A percentile compares a stretch with the other conserved stretches of the same genome.
Conservation (phyloP, 2,888 invertebrate species). For the Cheilosia vernalis region DNA sequence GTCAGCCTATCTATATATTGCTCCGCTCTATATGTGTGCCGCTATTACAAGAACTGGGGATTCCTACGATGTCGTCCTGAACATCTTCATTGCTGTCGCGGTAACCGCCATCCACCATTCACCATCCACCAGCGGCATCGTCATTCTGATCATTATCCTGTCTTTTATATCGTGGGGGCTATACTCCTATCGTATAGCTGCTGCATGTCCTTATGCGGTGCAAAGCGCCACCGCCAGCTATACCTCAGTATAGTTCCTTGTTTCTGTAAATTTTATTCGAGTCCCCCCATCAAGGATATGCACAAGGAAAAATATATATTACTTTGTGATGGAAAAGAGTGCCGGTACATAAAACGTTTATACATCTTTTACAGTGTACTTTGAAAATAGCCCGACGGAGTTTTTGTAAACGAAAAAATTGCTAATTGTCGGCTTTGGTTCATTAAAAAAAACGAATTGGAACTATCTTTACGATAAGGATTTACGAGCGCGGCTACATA, state of each 20-base stretch:
- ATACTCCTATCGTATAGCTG: not conserved
- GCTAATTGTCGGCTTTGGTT: slow-evolving; percentile 33
- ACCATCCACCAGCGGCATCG: slow-evolving; percentile 24
- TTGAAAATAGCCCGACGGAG: slow-evolving; percentile 38
- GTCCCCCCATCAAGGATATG: slow-evolving; percentile 56
- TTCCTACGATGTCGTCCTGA: slow-evolving; percentile 46
- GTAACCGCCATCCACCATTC: slow-evolving; percentile 3
- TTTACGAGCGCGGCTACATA: slow-evolving; percentile 7
- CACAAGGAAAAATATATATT: slow-evolving; percentile 50
- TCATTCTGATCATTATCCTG: slow-evolving; percentile 53
- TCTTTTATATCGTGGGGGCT: slow-evolving; percentile 6
- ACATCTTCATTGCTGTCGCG: slow-evolving; percentile 49
- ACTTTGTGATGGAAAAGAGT: slow-evolving; percentile 50
- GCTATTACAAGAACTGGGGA: slow-evolving; percentile 33
- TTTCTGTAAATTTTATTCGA: slow-evolving; percentile 61
- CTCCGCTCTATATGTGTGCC: slow-evolving; percentile 1
- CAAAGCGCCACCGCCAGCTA: slow-evolving; percentile 9
- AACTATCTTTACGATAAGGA: slow-evolving; percentile 1
- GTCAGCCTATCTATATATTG: slow-evolving; percentile 29
- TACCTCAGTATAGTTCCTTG: slow-evolving; percentile 4
- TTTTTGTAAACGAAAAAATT: slow-evolving; percentile 8
- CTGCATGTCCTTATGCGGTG: slow-evolving; percentile 23
- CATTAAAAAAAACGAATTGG: not conserved
- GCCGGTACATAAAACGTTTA: slow-evolving; percentile 39
- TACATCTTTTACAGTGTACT: slow-evolving; percentile 57